These are phyloP conservation scores for Opisthocomus hoazin DNA, from an alignment of 2,113 vertebrate genomes.

Conservation along the genomic window DNA sequence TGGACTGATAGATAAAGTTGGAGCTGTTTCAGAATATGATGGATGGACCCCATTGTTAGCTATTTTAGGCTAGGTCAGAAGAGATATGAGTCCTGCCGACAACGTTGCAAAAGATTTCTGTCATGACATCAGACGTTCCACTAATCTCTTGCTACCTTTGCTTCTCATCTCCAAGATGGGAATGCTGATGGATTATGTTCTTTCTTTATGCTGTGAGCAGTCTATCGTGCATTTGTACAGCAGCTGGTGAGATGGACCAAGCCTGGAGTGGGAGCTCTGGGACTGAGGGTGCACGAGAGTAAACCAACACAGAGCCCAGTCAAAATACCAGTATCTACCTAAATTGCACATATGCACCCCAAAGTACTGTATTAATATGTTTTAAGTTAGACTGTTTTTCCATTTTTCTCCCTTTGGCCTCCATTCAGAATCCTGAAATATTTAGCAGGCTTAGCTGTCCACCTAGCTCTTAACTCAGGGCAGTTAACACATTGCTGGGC, in stretches of 20 bases:
- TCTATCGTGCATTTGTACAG: not conserved
- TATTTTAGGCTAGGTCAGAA: not conserved
- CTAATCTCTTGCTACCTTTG: conserved; percentile 40
- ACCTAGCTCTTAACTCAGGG: not conserved
- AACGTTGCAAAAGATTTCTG: conserved; percentile 20
- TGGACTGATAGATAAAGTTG: conserved; percentile 16
- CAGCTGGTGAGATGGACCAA: not conserved
- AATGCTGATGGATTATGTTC: conserved; percentile 13
- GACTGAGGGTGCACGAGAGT: not conserved
- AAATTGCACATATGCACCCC: not conserved
- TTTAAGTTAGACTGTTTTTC: not conserved
- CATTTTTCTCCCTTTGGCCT: not conserved
- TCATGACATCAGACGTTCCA: not conserved
- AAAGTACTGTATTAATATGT: not conserved
- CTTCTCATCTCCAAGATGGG: not conserved
- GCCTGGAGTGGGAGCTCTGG: not conserved
- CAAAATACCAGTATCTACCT: not conserved
- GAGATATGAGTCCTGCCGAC: not conserved
- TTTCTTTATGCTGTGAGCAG: not conserved
- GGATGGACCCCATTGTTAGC: not conserved
- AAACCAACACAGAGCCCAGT: not conserved
- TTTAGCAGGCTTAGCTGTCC: not conserved
- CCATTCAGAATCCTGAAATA: not conserved
- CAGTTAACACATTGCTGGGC: not conserved
- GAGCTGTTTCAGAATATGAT: conserved; percentile 4